These are phyloP conservation scores for Corydoras sp. DNA, from an alignment of 2,113 vertebrate genomes.

Conservation along the genomic window DNA sequence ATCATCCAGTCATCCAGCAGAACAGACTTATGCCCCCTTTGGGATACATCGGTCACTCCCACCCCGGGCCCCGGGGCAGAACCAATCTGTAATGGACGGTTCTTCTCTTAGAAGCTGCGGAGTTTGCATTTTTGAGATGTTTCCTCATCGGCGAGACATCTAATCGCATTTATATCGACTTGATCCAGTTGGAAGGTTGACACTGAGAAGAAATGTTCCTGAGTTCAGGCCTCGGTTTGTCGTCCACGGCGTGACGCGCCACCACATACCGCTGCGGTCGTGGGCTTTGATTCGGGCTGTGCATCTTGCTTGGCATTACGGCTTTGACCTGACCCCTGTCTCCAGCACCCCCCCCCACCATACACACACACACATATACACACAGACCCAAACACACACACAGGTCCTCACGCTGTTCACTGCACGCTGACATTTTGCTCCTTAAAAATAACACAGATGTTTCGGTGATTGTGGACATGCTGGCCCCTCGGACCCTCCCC, in stretches of 20 bases:
- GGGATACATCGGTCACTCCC: constrained; percentile 54
- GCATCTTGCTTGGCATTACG: constrained; percentile 46
- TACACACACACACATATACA: too few species aligned
- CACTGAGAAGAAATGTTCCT: not conserved
- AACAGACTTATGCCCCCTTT: constrained; percentile 52
- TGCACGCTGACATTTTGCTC: constrained; percentile 61
- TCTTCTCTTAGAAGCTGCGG: constrained; percentile 49
- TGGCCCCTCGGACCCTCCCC: constrained; percentile 26
- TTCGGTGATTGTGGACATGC: constrained; percentile 30
- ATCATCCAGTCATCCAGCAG: constrained; percentile 54
- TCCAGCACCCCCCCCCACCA: not conserved
- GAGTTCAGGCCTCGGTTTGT: not conserved
- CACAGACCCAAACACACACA: constrained; percentile 44
- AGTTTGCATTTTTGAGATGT: constrained; percentile 64
- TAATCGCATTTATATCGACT: too few species aligned
- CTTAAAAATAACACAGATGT: constrained; percentile 70
- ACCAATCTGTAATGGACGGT: constrained; percentile 63
- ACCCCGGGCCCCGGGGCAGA: constrained; percentile 52
- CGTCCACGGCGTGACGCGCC: not conserved
- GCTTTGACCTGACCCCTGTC: constrained; percentile 50
- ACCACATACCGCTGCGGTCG: too few species aligned
- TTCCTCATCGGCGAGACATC: constrained; percentile 29
- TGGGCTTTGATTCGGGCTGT: constrained; percentile 35
- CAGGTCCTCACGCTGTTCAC: constrained; percentile 54
- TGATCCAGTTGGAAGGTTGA: not conserved